Evolutionary conservation across 2,797 vertebrate species (phyloP), one percentile per base, ranked within the genome.

Genomic region (Alauda arvensis): DNA sequence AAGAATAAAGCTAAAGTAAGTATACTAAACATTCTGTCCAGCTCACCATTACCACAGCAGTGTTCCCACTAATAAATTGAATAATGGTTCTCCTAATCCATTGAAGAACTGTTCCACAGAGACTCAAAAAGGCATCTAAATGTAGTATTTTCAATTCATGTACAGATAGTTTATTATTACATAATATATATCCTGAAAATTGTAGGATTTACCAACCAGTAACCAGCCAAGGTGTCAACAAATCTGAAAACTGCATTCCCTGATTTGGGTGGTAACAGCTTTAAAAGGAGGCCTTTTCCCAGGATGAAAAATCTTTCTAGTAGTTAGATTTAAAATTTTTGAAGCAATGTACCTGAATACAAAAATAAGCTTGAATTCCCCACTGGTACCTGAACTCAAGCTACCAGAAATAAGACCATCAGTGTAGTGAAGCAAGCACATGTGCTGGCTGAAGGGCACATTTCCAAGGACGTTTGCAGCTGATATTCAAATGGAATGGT

Each of bases 351-450:
- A 92, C 63, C 59, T 62, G 78, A 89, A 71, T 69, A 86, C 6
- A 8, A 88, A 79, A 93, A 67, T 45, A 7, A 79, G 14, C 59
- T 78, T 84, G 69, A 89, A 87, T 91, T 90, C 80, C 77, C 67
- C 71, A 60, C 34, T 82, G 53, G 15, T 61, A 59, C 79, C 43
- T 83, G 59, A 87, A 43, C 52, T 72, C 65, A 55, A 66, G 59
- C 66, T 69, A 84, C 45, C 49, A 89, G 69, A 88, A 88, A 72
- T 66, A 91, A 90, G 69, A 72, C 45, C 33, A 56, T 85, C 45
- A 60, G 29, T 57, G 69, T 42, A 78, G 67, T 51, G 87, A 93
- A 91, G 89, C 87, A 93, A 84, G 68, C 81, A 94, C 59, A 4
- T 76, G 60, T 0, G 1, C 65, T 49, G n/a, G 34, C 40, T 83